Conservation (phyloP, 2,797 vertebrate species). For the Hephaestus fuliginosus region DNA sequence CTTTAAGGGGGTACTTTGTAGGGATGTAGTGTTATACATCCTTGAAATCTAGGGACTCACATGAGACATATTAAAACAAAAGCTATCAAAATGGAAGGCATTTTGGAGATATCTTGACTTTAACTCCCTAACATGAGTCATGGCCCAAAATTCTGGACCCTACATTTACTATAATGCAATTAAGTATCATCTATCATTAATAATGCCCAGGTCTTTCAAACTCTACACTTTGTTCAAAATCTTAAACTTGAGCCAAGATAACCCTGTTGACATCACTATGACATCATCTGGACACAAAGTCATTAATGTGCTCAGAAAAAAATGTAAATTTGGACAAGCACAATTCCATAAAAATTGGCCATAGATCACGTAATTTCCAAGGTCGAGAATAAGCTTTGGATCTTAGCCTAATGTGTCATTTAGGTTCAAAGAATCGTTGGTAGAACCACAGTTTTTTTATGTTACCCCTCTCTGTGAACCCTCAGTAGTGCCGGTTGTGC, state of each 20-base stretch:
- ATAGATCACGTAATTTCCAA: background rate
- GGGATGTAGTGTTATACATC: background rate
- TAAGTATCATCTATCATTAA: background rate
- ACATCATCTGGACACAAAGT: constrained; percentile 7
- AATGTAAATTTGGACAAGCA: background rate
- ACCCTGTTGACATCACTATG: background rate
- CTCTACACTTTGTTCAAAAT: background rate
- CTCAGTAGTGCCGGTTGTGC: constrained; percentile 14
- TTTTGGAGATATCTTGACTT: background rate
- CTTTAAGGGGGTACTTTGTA: background rate
- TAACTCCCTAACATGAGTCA: background rate
- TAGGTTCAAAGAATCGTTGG: background rate
- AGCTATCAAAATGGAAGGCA: background rate
- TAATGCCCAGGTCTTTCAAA: background rate
- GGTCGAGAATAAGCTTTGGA: background rate
- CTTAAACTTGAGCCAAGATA: background rate
- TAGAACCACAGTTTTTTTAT: background rate
- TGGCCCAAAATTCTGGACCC: background rate
- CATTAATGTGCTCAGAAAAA: background rate
- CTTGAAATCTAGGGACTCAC: background rate
- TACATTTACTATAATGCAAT: background rate
- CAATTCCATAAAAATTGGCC: constrained; percentile 2
- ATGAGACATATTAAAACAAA: too few relatives aligned
- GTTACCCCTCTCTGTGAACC: constrained; percentile 42
- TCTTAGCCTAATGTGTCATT: background rate